Percentiles rank a stretch among this genome's conserved stretches.
Conservation (phyloP, 2,113 vertebrate genomes). For the Daphoenositta chrysoptera region DNA sequence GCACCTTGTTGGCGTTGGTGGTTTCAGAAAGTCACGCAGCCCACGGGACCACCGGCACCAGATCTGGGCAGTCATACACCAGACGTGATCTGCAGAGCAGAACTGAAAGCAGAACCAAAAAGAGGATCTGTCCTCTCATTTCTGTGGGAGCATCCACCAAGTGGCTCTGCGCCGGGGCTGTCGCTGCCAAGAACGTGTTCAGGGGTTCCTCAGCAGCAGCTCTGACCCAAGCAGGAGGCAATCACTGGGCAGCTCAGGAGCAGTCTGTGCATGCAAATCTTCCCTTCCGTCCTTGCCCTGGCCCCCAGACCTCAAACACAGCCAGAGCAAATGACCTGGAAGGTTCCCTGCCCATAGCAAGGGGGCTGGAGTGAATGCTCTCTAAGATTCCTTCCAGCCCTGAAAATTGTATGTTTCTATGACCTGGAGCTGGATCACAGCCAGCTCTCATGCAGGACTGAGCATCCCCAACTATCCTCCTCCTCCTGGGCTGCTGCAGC, state of each 20-base stretch:
- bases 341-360: background rate
- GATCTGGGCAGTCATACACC: background rate
- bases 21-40: background rate
- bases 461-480: background rate
- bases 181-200: accelerated
- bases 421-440: background rate
- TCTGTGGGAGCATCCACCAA: background rate
- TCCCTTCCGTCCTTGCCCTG: accelerated
- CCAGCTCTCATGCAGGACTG: accelerated
- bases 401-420: background rate
- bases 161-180: accelerated
- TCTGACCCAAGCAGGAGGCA: background rate
- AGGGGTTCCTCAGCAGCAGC: background rate
- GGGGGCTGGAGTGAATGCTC: background rate
- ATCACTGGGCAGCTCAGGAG: background rate
- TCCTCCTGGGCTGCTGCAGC: background rate
- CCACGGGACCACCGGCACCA: accelerated
- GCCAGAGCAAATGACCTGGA: background rate
- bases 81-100: background rate
- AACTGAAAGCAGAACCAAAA: constrained; percentile 47
- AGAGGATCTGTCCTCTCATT: background rate
- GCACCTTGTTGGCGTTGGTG: background rate
- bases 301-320: background rate
- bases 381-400: background rate
- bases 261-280: accelerated